Evolutionary conservation across 2,113 vertebrate species (phyloP).

Genomic region (Petaurus breviceps): DNA sequence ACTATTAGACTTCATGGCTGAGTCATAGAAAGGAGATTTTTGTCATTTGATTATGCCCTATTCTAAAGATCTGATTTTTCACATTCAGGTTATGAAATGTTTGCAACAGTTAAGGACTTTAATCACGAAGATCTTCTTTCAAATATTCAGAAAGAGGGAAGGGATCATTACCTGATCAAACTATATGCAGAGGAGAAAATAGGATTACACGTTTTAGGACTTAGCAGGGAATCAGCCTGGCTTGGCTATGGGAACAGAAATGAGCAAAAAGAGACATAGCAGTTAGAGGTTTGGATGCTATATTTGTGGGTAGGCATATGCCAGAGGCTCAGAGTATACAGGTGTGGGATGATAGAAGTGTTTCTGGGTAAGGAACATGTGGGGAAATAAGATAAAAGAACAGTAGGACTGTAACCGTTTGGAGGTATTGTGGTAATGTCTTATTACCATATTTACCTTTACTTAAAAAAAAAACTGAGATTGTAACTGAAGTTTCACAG

Average conservation of each 20-base stretch:
- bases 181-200: background rate
- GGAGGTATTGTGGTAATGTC: slow-evolving; percentile 48
- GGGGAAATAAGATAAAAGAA: background rate
- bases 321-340: background rate
- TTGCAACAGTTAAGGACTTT: slow-evolving; percentile 56
- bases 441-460: slow-evolving; percentile 16
- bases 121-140: slow-evolving; percentile 60
- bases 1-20: slow-evolving; percentile 42
- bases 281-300: background rate
- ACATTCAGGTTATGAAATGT: slow-evolving; percentile 62
- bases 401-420: background rate
- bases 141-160: slow-evolving; percentile 28
- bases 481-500: slow-evolving; percentile 62
- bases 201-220: background rate
- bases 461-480: slow-evolving; percentile 1
- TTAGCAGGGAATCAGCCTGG: background rate
- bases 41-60: slow-evolving; percentile 41
- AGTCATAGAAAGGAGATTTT: slow-evolving; percentile 32
- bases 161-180: slow-evolving; percentile 24
- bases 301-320: background rate
- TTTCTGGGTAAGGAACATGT: background rate
- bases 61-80: slow-evolving; percentile 52
- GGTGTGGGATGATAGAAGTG: background rate
- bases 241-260: background rate
- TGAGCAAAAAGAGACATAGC: slow-evolving; percentile 38